Evolutionary conservation across 2,113 vertebrate genomes (phyloP).

Genomic region (Malurus elegans): DNA sequence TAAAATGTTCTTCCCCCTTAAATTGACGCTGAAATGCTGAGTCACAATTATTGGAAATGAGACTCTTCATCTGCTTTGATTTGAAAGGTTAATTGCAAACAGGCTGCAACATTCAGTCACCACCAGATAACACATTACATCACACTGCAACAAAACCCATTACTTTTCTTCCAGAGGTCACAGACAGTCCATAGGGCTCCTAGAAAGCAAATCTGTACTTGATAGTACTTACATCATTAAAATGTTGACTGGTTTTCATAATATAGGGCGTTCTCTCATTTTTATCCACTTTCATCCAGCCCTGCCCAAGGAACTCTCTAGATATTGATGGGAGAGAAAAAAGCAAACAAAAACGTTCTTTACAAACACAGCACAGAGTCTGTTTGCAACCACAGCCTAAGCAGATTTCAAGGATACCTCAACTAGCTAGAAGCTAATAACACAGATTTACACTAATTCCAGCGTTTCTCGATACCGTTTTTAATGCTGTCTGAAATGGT

Average conservation of each 20-base stretch:
- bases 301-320: conserved; percentile 97
- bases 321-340: neutral
- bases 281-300: conserved; percentile 98
- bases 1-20: neutral
- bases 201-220: neutral
- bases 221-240: conserved; percentile 87
- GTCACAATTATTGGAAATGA: neutral
- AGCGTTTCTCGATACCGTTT: neutral
- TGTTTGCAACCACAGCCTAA: neutral
- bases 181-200: neutral
- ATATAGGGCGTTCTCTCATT: conserved; percentile 91
- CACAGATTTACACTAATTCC: neutral
- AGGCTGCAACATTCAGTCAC: neutral
- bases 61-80: neutral
- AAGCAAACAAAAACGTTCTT: neutral
- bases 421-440: neutral
- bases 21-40: neutral
- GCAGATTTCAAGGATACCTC: neutral
- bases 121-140: neutral
- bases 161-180: neutral
- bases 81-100: neutral
- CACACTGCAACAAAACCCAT: neutral
- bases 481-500: neutral
- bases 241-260: conserved; percentile 97
- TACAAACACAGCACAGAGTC: neutral